These are phyloP conservation scores for Caenorhabditis brenneri DNA, from an alignment of 1,140 invertebrate species.

Conservation along the genomic window DNA sequence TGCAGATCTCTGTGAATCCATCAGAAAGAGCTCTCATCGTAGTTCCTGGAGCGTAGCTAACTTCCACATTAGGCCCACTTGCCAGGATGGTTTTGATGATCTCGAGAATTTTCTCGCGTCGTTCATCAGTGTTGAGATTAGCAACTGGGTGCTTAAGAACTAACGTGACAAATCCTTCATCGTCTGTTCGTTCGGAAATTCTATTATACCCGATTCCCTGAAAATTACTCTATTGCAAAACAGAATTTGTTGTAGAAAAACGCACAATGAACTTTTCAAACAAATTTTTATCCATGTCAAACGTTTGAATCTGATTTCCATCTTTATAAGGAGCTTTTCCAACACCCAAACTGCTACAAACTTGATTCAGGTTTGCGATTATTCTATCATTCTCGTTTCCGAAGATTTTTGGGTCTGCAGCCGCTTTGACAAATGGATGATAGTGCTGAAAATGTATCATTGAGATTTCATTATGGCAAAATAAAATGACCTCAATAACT, in stretches of 20 bases:
- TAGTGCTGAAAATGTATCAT: slow-evolving; percentile 41
- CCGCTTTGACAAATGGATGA: slow-evolving; percentile 45
- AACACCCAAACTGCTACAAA: slow-evolving; percentile 38
- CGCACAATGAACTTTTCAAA: slow-evolving; percentile 47
- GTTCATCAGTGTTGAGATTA: slow-evolving; percentile 14
- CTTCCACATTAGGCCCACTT: slow-evolving; percentile 47
- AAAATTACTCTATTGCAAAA: not conserved
- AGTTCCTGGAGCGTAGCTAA: slow-evolving; percentile 15
- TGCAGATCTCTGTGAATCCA: slow-evolving; percentile 46
- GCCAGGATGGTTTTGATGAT: slow-evolving; percentile 28
- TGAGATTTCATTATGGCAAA: not conserved
- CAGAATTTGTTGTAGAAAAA: not conserved
- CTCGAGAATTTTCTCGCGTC: not conserved
- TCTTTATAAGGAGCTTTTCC: slow-evolving; percentile 51
- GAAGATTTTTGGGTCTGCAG: slow-evolving; percentile 41
- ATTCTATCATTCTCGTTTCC: slow-evolving; percentile 49
- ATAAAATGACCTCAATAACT: not conserved
- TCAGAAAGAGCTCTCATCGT: slow-evolving; percentile 43
- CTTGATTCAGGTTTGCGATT: slow-evolving; percentile 49
- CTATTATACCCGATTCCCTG: slow-evolving; percentile 52
- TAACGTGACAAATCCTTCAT: slow-evolving; percentile 50
- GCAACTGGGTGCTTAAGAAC: slow-evolving; percentile 26
- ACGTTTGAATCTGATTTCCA: slow-evolving; percentile 25
- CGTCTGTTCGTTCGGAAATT: slow-evolving; percentile 48
- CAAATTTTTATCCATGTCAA: not conserved